Conservation (phyloP, 2,888 invertebrate genomes). For the Protodeltote pygarga region DNA sequence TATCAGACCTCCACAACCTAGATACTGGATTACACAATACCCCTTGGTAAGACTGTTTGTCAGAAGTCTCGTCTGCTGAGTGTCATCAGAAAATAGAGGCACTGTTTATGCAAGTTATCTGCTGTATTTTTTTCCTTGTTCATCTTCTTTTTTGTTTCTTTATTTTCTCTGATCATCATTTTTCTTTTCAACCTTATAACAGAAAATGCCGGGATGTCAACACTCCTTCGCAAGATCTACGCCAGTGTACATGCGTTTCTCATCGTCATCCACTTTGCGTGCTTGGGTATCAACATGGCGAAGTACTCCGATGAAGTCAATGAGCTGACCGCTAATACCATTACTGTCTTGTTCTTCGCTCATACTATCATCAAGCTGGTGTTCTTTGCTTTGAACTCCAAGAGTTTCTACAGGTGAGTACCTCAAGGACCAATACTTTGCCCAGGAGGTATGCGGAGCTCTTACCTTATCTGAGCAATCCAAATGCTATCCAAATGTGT, state of each 20-base stretch:
- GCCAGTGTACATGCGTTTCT: constrained; percentile 88
- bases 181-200: constrained; percentile 28
- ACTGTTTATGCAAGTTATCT: no score
- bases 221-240: constrained; percentile 88
- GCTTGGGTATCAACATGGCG: constrained; percentile 90
- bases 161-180: not conserved
- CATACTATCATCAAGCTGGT: constrained; percentile 91
- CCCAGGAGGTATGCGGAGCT: no score
- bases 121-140: no score
- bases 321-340: constrained; percentile 91
- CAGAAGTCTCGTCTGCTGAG: no score
- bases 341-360: constrained; percentile 93
- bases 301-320: constrained; percentile 92
- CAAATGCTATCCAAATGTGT: no score
- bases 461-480: no score
- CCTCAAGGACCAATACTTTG: not conserved
- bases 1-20: no score
- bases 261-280: constrained; percentile 87
- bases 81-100: no score
- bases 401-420: constrained; percentile 90
- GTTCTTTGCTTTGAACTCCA: constrained; percentile 91
- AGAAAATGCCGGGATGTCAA: constrained; percentile 80
- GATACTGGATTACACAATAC: no score
- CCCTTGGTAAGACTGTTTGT: no score
- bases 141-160: no score